Evolutionary conservation across 1,140 invertebrate species (phyloP), one percentile per base, ranked within the genome.

Genomic region (Saccostrea cuccullata): DNA sequence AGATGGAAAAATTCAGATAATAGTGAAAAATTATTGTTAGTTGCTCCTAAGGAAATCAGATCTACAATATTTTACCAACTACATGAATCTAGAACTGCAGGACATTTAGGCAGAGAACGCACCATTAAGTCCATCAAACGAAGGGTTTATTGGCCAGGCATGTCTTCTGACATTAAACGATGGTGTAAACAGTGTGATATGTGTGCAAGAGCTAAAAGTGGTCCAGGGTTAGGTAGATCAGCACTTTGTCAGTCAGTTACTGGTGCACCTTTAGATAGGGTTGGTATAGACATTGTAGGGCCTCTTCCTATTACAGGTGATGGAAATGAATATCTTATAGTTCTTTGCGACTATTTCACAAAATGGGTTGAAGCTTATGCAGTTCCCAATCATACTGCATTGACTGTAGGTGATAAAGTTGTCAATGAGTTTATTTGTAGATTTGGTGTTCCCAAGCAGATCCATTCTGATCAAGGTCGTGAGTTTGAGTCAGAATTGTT

Each of bases 391-490:
- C 30, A 36, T 36, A 36, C 30, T 36, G 30, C 30, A 36, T 36
- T 36, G 30, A 36, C 30, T 36, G 87, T 91, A 8, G 90, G 88
- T 0, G 90, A 88, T 67, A 91, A 88, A 67, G 47, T 94, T 12
- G 89, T 89, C 0, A 87, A 67, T 0, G 85, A 91, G 64, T 58
- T 91, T 5, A 85, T 91, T n/a, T 90, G 90, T 86, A 86, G 93
- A 9, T 94, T 92, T 89, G 95, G 95, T 9, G 89, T 93, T 8
- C 95, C 95, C 0, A 56, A 91, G 17, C 89, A 93, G 55, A 90
- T 95, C 8, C 91, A 94, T 26, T 87, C 94, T 0, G 95, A 95
- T 87, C 92, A 94, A 88, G 95, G 94, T 55, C 77, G 87, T 20
- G 84, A 93, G 64, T 91, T 93, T 85, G 84, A 88, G 77, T 91